phyloP scores from a whole-genome alignment of 2,888 invertebrate species.

The Dromius quadrimaculatus region DNA sequence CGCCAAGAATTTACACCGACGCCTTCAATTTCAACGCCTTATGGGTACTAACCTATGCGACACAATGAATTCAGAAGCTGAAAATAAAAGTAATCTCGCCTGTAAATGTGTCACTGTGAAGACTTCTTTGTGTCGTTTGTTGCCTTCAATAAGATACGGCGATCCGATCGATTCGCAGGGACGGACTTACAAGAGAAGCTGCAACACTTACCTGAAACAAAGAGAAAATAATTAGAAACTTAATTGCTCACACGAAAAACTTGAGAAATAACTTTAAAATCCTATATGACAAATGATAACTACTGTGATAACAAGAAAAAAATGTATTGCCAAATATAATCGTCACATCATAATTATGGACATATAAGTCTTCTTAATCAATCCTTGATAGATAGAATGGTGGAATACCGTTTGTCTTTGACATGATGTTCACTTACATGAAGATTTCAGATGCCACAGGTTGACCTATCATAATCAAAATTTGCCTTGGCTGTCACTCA shows the following conservation, averaged over 20 bases:
- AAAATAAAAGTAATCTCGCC: conserved; percentile 68
- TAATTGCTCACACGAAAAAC: neutral
- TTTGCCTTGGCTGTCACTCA: too few relatives aligned
- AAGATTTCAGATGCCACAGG: too few relatives aligned
- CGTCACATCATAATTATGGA: too few relatives aligned
- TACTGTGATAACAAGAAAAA: too few relatives aligned
- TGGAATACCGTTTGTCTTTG: too few relatives aligned
- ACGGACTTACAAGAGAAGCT: conserved; percentile 1
- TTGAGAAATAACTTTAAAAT: neutral
- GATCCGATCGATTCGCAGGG: conserved; percentile 56
- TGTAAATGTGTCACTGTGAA: conserved; percentile 68
- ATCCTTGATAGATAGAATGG: too few relatives aligned
- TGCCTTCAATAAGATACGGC: conserved; percentile 65
- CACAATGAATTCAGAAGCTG: conserved; percentile 60
- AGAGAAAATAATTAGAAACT: neutral
- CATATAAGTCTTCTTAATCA: too few relatives aligned
- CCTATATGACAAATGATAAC: too few relatives aligned
- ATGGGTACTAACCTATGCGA: conserved; percentile 59
- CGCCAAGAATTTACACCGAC: conserved; percentile 60
- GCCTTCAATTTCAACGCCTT: conserved; percentile 57
- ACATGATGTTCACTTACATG: too few relatives aligned
- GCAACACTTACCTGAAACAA: conserved; percentile 17
- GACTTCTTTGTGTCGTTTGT: conserved; percentile 67
- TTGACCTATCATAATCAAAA: too few relatives aligned
- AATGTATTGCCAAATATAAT: too few relatives aligned